phyloP scores from a whole-genome alignment of 2,888 invertebrate species.

The Arrhopalites spinosus region DNA sequence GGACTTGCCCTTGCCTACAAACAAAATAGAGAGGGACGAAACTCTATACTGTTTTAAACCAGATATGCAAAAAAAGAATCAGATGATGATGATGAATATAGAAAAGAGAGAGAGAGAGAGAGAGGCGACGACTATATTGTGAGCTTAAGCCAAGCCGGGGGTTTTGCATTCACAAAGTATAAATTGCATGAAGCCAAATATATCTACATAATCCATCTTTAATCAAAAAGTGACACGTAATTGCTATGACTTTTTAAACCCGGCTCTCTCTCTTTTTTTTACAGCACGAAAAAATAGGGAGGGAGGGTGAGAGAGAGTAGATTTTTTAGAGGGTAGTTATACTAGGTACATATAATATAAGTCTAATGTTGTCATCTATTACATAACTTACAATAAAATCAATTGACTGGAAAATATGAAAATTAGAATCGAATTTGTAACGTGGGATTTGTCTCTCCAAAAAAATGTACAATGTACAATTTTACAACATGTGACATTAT shows the following conservation, averaged over 20 bases:
- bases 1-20: not conserved
- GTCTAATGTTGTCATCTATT: slow-evolving; percentile 10
- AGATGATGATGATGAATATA: not conserved
- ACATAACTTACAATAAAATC: slow-evolving; percentile 23
- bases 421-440: slow-evolving; percentile 38
- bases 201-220: slow-evolving; percentile 47
- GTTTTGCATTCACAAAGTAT: slow-evolving; percentile 21
- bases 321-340: not conserved
- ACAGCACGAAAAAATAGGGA: not conserved
- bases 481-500: not conserved
- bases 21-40: no score
- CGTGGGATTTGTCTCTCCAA: not conserved
- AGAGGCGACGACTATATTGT: not conserved
- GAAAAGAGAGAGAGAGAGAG: not conserved
- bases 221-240: slow-evolving; percentile 54
- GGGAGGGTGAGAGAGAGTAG: not conserved
- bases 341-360: not conserved
- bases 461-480: not conserved
- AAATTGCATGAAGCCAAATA: slow-evolving; percentile 21
- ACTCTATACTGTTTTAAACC: no score
- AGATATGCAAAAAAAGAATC: slow-evolving; percentile 5
- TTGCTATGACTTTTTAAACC: slow-evolving; percentile 47
- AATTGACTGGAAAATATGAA: slow-evolving; percentile 39
- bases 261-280: no score
- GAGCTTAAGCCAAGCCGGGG: not conserved